Evolutionary conservation across 2,113 vertebrate genomes (phyloP).

Genomic region (Eonycteris spelaea): DNA sequence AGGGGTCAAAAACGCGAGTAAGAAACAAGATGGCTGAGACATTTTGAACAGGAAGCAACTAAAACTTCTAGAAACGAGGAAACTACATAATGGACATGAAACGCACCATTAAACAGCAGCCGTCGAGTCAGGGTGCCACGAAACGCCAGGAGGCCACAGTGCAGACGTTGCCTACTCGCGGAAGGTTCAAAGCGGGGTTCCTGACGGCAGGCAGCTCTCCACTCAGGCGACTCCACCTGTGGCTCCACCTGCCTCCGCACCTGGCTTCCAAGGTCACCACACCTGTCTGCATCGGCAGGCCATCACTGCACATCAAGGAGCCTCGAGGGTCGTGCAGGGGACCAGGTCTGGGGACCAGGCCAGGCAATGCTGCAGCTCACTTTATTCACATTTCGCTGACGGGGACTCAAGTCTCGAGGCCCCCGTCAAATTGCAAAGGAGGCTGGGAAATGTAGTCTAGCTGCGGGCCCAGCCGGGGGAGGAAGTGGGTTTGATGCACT

Average conservation of each 20-base stretch:
- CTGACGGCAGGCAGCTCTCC: neutral
- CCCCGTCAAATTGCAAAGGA: neutral
- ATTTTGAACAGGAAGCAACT: neutral
- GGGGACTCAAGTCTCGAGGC: neutral
- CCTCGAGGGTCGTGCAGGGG: neutral
- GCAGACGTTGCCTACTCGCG: neutral
- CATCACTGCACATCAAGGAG: neutral
- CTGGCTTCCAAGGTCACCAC: rapidly evolving
- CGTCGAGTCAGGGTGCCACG: too few relatives aligned
- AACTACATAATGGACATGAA: neutral
- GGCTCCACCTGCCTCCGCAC: neutral
- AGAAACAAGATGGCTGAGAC: neutral
- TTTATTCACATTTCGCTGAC: neutral
- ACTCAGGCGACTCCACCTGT: rapidly evolving
- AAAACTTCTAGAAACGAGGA: neutral
- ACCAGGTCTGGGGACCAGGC: neutral
- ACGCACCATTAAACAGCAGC: neutral
- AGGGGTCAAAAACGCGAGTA: neutral
- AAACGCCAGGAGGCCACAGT: neutral
- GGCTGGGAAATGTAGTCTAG: neutral
- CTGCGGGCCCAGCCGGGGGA: rapidly evolving
- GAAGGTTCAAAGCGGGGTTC: neutral
- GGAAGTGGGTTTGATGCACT: neutral
- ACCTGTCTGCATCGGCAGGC: neutral
- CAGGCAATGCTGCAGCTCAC: neutral